Conservation (phyloP, 2,113 vertebrate species). For the Epinephelus fuscoguttatus region DNA sequence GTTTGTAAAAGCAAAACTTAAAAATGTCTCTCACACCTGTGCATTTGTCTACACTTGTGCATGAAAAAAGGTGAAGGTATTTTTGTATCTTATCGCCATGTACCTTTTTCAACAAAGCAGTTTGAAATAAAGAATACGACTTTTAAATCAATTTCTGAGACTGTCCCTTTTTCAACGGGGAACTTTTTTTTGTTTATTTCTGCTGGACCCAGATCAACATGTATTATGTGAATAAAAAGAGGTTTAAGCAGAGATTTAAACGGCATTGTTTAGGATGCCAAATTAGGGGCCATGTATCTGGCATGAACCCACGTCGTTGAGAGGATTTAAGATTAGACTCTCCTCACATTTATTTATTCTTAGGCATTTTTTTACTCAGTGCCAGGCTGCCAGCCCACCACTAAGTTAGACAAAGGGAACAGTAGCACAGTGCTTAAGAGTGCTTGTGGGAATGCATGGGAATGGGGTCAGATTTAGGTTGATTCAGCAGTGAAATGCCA, state of each 20-base stretch:
- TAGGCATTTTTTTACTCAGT: constrained; percentile 44
- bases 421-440: constrained; percentile 47
- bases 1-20: constrained; percentile 38
- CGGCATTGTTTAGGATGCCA: constrained; percentile 43
- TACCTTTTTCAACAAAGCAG: constrained; percentile 70
- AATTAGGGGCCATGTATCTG: constrained; percentile 50
- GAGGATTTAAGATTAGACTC: constrained; percentile 48
- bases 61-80: constrained; percentile 44
- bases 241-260: constrained; percentile 19
- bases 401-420: constrained; percentile 56
- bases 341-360: constrained; percentile 55
- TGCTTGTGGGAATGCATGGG: constrained; percentile 60
- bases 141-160: constrained; percentile 34
- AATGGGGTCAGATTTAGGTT: constrained; percentile 67
- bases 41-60: constrained; percentile 25
- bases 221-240: not conserved
- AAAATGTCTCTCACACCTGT: constrained; percentile 31
- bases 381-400: constrained; percentile 45
- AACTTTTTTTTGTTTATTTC: not conserved
- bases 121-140: constrained; percentile 75
- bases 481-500: constrained; percentile 36
- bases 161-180: constrained; percentile 13
- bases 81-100: constrained; percentile 67
- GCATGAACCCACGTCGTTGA: constrained; percentile 17
- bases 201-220: constrained; percentile 1